phyloP scores from a whole-genome alignment of 1,140 invertebrate species.

The Helicoverpa zea region DNA sequence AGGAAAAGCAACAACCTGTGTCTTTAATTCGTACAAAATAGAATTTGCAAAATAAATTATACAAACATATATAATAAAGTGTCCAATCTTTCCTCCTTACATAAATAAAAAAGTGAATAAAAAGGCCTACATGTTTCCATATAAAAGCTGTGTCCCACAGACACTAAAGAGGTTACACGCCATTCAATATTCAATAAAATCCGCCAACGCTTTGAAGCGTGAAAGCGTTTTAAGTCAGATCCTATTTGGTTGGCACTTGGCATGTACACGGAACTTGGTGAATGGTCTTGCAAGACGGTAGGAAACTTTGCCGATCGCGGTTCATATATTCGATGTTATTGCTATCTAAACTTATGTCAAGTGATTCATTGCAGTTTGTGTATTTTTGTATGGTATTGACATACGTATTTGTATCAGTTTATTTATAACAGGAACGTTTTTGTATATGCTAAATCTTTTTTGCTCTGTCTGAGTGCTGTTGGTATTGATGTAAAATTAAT shows the following conservation, averaged over 20 bases:
- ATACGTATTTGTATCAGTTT: too few relatives aligned
- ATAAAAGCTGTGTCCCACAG: neutral
- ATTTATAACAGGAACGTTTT: too few relatives aligned
- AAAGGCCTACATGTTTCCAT: too few relatives aligned
- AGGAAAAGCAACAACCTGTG: too few relatives aligned
- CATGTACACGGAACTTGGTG: conserved; percentile 7
- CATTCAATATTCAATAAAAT: conserved; percentile 29
- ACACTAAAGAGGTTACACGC: neutral
- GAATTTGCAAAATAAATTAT: too few relatives aligned
- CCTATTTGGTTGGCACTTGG: neutral
- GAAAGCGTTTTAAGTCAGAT: conserved; percentile 13
- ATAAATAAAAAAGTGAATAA: too few relatives aligned
- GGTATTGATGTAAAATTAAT: too few relatives aligned
- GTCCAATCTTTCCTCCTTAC: too few relatives aligned
- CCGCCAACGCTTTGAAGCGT: conserved; percentile 17
- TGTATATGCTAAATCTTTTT: too few relatives aligned
- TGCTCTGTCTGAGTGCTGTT: too few relatives aligned
- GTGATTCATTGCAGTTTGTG: neutral
- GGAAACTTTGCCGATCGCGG: neutral
- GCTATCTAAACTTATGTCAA: neutral
- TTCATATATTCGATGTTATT: neutral
- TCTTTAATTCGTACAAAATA: too few relatives aligned
- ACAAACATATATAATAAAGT: too few relatives aligned
- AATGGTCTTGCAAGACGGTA: neutral
- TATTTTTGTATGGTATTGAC: neutral